Evolutionary conservation across 2,113 vertebrate species (phyloP), one percentile per base, ranked within the genome.

Genomic region (Setophaga kirtlandii): DNA sequence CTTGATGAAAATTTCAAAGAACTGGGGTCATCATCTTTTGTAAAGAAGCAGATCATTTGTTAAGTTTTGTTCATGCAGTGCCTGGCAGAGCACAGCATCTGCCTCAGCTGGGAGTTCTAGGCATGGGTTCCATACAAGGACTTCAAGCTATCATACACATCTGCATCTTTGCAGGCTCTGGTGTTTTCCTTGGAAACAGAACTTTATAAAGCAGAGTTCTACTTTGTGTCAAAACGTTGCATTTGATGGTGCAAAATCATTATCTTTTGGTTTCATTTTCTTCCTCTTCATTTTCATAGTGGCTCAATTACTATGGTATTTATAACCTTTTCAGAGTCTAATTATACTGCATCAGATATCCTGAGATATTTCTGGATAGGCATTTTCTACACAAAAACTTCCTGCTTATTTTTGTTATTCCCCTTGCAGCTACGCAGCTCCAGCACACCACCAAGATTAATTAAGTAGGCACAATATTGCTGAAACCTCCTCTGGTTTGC

Each of bases 371-470:
- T 94, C 35, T 58, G 46, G 63, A 50, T 44, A 42, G 47, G 16
- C 75, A 44, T 31, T 87, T 96, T 86, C 60, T 93, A 68, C 80
- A 90, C 42, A 94, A 87, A 91, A 92, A 79, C 28, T 80, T 64
- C 55, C 24, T 69, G 27, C 49, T 87, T 79, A 62, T 50, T 89
- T 71, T 92, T 83, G 22, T 65, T 77, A 53, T 41, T 60, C 60
- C 35, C 27, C 65, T 53, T 58, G 49, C 37, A 93, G 83, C 63
- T 96, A 70, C 70, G 44, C 81, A 90, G 46, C 28, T 96, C 67
- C 90, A 81, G 84, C 83, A 77, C 59, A 93, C 18, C 42, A 83
- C 39, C 52, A 92, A 74, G 77, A 92, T 91, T 96, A 97, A 97
- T 95, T 92, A 96, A 92, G 39, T 25, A 87, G 71, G 77, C n/a